These are phyloP conservation scores for Stenotaenia linearis DNA, from an alignment of 2,888 invertebrate genomes.

Conservation along the genomic window DNA sequence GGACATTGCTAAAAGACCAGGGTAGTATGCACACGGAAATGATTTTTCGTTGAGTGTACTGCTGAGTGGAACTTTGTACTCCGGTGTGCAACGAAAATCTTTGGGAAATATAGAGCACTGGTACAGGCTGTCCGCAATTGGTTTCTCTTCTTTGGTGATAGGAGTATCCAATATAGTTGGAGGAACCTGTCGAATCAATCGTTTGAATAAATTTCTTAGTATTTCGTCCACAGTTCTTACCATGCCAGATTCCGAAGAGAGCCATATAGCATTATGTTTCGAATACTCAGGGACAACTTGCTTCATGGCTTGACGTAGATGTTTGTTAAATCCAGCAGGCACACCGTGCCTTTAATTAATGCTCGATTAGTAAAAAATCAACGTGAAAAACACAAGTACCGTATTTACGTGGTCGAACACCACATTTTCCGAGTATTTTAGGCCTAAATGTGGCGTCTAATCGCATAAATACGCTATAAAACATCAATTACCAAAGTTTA, in stretches of 20 bases:
- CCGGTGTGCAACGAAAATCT: slow-evolving; percentile 32
- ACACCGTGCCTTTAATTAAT: background rate
- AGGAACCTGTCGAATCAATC: background rate
- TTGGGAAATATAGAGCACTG: slow-evolving; percentile 31
- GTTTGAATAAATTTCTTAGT: background rate
- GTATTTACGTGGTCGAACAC: too few species aligned
- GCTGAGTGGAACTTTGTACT: slow-evolving; percentile 31
- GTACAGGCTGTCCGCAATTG: slow-evolving; percentile 29
- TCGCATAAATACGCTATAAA: too few species aligned
- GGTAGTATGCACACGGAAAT: slow-evolving; percentile 32
- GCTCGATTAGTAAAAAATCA: background rate
- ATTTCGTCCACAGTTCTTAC: background rate
- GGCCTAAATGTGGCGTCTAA: too few species aligned
- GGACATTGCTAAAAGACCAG: slow-evolving; percentile 31
- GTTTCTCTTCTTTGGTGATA: slow-evolving; percentile 31
- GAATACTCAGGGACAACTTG: slow-evolving; percentile 5
- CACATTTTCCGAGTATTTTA: too few species aligned
- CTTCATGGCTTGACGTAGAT: background rate
- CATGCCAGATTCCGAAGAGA: background rate
- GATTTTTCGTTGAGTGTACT: slow-evolving; percentile 32
- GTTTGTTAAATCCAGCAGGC: slow-evolving; percentile 1
- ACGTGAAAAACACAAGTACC: background rate
- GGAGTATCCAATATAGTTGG: slow-evolving; percentile 27
- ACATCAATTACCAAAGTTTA: background rate
- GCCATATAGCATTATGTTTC: background rate